These are phyloP conservation scores for Galagoides demidoff DNA, from an alignment of 2,797 vertebrate species.

Conservation along the genomic window DNA sequence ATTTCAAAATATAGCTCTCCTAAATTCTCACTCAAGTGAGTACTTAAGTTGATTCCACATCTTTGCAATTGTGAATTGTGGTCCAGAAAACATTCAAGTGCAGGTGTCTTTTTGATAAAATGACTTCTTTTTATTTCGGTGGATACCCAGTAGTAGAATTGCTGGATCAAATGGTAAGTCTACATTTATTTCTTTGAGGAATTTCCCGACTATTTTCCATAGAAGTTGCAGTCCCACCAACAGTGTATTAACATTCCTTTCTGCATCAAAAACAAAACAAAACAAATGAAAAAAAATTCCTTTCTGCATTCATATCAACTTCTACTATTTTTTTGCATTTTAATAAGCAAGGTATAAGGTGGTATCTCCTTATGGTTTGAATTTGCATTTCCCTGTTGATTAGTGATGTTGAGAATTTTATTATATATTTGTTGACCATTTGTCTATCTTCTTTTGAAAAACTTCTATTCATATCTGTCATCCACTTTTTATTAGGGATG, in stretches of 20 bases:
- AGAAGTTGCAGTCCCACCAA: not conserved
- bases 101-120: not conserved
- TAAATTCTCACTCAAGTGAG: not conserved
- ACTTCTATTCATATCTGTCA: not conserved
- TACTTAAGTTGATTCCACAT: not conserved
- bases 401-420: not conserved
- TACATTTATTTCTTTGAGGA: not conserved
- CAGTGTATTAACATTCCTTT: not conserved
- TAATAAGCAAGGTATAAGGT: not conserved
- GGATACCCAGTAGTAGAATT: not conserved
- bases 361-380: not conserved
- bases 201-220: not conserved
- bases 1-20: not conserved
- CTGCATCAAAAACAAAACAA: no score
- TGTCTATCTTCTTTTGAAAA: not conserved
- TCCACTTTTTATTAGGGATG: not conserved
- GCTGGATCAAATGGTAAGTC: not conserved
- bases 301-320: not conserved
- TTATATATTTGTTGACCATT: not conserved
- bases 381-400: not conserved
- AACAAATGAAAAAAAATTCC: no score
- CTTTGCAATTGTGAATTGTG: not conserved
- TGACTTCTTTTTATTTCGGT: not conserved
- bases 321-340: not conserved
- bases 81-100: not conserved